Evolutionary conservation across 2,888 invertebrate genomes (phyloP).

Genomic region (Fragum fragum): DNA sequence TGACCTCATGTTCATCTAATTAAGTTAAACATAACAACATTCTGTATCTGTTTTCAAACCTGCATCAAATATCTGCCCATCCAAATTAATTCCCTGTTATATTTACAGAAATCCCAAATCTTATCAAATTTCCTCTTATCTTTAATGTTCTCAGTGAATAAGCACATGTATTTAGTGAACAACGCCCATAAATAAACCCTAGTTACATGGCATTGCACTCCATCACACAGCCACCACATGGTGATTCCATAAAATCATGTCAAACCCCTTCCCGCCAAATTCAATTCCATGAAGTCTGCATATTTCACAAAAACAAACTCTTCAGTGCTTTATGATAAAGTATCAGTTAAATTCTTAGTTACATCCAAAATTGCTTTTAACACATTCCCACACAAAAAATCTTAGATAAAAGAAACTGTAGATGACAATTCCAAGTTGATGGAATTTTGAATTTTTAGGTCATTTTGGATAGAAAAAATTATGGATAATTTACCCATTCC

Average conservation of each 20-base stretch:
- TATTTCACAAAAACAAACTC: too few species aligned
- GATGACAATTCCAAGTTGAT: neutral
- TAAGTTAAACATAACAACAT: neutral
- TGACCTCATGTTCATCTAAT: too few species aligned
- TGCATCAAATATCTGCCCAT: neutral
- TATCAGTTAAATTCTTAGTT: too few species aligned
- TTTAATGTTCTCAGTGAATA: neutral
- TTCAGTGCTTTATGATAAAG: too few species aligned
- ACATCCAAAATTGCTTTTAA: neutral
- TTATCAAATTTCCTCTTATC: slow-evolving; percentile 12
- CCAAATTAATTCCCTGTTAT: neutral
- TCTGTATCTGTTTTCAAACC: neutral
- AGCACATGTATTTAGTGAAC: slow-evolving; percentile 9
- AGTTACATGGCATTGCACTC: slow-evolving; percentile 5
- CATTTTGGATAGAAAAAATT: too few species aligned
- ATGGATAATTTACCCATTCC: too few species aligned
- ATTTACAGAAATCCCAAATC: slow-evolving; percentile 1
- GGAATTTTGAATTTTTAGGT: too few species aligned
- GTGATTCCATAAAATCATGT: slow-evolving; percentile 21
- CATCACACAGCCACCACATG: neutral
- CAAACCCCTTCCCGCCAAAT: neutral
- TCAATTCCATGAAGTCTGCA: neutral
- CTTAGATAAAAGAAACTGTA: neutral
- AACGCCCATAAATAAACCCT: slow-evolving; percentile 4
- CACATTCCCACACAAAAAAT: neutral